Evolutionary conservation across 1,140 invertebrate genomes (phyloP), one percentile per base, ranked within the genome.

Genomic region (Papilio glaucus): DNA sequence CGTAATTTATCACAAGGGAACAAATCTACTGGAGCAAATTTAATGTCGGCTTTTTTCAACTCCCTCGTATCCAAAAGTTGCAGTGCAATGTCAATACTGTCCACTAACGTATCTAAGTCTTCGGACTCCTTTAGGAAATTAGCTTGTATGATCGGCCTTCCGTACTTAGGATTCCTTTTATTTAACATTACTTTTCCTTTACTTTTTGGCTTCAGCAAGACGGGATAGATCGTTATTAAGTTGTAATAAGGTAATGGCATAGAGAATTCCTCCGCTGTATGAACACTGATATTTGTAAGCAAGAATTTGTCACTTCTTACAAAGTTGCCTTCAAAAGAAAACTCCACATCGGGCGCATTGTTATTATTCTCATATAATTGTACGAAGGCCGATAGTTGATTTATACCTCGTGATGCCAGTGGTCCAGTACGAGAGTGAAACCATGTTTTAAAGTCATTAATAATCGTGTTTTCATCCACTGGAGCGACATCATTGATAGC

Each of bases 71-170:
- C 83, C n/a, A 93, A 73, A 29, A 93, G 65, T 63, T 93, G 90
- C 65, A 93, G 81, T 0, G 94, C 95, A 53, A 97, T 96, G 85
- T 97, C 97, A 0, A 96, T 96, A 1, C 97, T 97, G 86, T 98
- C 97, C 1, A 98, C 94, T 21, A 98, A 85, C 0, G 95, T 95
- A 41, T 95, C 95, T 83, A 98, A 94, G 82, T 98, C 97, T 41
- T 96, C 94, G 0, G 95, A 94, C 73, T 98, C 96, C n/a, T 95
- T 94, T 57, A 99, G 95, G 75, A 98, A 98, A 85, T 98, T 98
- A 0, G 98, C 98, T 89, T 98, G 96, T 70, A 99, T 98, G 1
- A 97, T 91, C 0, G 99, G 99, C 82, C 98, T 96, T 73, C 98
- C 96, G 76, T 82, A 96, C 96, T 37, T 92, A 7, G 98, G 98